Evolutionary conservation across 2,113 vertebrate species (phyloP).

Genomic region (Marmota flaviventris): DNA sequence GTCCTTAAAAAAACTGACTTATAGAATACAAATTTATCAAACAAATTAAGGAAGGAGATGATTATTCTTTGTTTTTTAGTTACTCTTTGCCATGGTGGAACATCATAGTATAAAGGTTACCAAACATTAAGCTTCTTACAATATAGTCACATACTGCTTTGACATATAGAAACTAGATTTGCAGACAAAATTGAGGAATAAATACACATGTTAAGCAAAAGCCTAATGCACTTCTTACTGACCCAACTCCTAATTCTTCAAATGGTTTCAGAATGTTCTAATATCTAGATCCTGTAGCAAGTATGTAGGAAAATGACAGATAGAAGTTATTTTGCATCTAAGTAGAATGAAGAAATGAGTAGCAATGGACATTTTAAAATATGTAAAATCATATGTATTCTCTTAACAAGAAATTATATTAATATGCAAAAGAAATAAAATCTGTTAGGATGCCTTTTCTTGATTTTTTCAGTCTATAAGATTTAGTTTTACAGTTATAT

Average conservation of each 20-base stretch:
- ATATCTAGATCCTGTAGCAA: background rate
- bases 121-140: background rate
- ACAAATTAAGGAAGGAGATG: background rate
- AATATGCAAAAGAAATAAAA: slow-evolving; percentile 46
- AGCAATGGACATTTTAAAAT: slow-evolving; percentile 21
- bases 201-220: slow-evolving; percentile 12
- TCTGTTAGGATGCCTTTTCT: background rate
- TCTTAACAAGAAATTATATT: slow-evolving; percentile 26
- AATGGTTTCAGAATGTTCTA: background rate
- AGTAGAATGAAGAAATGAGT: slow-evolving; percentile 2
- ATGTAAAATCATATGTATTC: slow-evolving; percentile 6
- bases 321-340: background rate
- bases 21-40: slow-evolving; percentile 25
- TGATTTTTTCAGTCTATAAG: slow-evolving; percentile 24
- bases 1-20: background rate
- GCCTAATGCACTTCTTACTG: background rate
- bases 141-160: background rate
- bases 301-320: background rate
- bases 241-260: background rate
- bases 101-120: slow-evolving; percentile 6
- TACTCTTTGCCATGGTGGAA: background rate
- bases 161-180: background rate
- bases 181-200: background rate
- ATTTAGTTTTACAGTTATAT: slow-evolving; percentile 34
- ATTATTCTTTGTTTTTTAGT: background rate